Conservation (phyloP, 2,888 invertebrate genomes). For the Eilema depressum region DNA sequence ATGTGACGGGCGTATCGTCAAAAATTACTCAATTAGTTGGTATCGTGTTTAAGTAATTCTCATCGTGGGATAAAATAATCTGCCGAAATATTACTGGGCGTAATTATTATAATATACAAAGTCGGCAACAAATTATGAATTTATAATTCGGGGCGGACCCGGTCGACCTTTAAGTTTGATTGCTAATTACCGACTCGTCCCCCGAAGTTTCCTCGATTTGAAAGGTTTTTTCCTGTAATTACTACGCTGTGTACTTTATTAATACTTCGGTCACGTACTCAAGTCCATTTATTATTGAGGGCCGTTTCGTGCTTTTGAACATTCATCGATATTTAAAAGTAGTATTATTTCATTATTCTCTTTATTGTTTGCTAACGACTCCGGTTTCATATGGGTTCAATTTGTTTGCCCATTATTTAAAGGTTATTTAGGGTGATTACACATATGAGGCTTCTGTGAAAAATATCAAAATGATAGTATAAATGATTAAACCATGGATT, state of each 20-base stretch:
- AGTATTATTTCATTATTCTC: not conserved
- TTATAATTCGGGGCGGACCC: constrained; percentile 5
- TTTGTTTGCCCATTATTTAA: not conserved
- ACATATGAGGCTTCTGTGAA: too few species aligned
- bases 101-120: not conserved
- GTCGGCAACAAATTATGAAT: not conserved
- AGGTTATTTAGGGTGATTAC: not conserved
- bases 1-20: too few species aligned
- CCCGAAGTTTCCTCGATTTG: constrained; percentile 13
- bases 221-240: constrained; percentile 1
- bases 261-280: not conserved
- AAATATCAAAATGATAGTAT: too few species aligned
- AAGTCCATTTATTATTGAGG: constrained; percentile 3
- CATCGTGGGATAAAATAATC: not conserved
- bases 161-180: constrained; percentile 35
- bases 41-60: too few species aligned
- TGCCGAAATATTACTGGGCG: not conserved
- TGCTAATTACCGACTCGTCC: constrained; percentile 28
- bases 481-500: too few species aligned
- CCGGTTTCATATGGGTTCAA: not conserved
- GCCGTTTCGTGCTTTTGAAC: not conserved
- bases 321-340: not conserved
- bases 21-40: too few species aligned
- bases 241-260: not conserved
- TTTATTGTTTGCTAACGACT: not conserved